Base-by-base conservation (phyloP, 2,113 vertebrate species). In the western clawed frog (Xenopus tropicalis) region DNA sequence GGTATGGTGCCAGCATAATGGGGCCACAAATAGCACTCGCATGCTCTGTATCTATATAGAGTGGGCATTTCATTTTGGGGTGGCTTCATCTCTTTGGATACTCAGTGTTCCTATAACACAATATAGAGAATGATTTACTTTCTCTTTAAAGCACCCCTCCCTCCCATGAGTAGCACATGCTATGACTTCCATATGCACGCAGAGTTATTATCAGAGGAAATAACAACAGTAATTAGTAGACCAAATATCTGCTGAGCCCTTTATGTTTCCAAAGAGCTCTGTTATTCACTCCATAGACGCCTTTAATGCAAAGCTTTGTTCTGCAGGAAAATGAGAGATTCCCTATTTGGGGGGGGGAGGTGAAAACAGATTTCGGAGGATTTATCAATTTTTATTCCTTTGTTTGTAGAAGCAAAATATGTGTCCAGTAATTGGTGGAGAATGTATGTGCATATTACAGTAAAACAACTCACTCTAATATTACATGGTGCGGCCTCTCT, bases 361-460 rank as follows among this genome's bases (percentile, higher is more conserved):
- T 48, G 44, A 51, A 59, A 52, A 23, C 21, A 51, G 43, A 20
- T 56, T 65, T 43, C 22, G 17, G 46, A 72, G 62, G 51, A 23
- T 72, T 72, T 72, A 57, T 73, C 62, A 13, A 66, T 66, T 25
- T 48, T 22, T 61, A 59, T 51, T 22, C 54, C 21, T 67, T 74
- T 29, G 21, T 74, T 68, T 61, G 29, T 23, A 61, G 56, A 37
- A 74, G 8, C 56, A 29, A 59, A 25, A 61, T 62, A 22, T 63
- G 14, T 42, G 22, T 56, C 42, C 57, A 19, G 46, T 12, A 66
- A 71, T 79, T 78, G 76, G 16, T 80, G 61, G 78, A 85, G 85
- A 82, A n/a, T 71, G 42, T 52, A 80, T 68, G 77, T 72, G 77
- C 64, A 67, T 75, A n/a, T 78, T 79, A 83, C 61, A 86, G 79